A percentile compares a stretch with the other conserved stretches of the same genome.
Evolutionary conservation across 1,140 invertebrate genomes (phyloP).

Genomic region (Platorchestia sp.): DNA sequence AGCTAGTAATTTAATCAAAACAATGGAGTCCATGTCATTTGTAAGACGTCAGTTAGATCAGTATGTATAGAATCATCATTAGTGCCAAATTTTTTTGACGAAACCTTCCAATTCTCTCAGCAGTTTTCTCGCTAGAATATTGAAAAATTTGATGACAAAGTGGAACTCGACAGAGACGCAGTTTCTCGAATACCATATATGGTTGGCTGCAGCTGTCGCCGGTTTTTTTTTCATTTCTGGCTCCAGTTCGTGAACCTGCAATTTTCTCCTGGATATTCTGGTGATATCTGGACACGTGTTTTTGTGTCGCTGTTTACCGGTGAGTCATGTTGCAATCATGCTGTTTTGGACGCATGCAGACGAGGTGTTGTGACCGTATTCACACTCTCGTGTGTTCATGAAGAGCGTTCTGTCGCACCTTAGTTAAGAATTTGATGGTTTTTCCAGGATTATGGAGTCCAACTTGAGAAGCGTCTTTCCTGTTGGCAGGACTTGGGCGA

Average conservation of each 20-base stretch:
- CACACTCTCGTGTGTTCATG: neutral
- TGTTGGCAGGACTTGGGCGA: neutral
- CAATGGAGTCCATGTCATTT: no score
- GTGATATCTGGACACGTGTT: neutral
- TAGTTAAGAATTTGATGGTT: neutral
- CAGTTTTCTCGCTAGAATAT: neutral
- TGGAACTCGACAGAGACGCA: neutral
- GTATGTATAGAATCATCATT: no score
- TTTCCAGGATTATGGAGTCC: neutral
- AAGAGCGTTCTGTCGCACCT: neutral
- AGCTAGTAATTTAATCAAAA: no score
- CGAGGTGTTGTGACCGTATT: neutral
- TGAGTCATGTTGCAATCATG: neutral
- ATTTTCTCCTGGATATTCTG: neutral
- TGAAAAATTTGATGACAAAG: neutral
- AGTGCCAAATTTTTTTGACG: neutral
- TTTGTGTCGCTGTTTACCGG: neutral
- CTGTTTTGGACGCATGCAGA: neutral
- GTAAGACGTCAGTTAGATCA: no score
- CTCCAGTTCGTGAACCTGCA: neutral
- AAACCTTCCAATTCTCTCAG: neutral
- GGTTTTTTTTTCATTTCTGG: neutral
- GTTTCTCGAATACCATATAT: neutral
- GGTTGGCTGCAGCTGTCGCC: neutral
- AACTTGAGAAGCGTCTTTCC: neutral